Evolutionary conservation across 2,888 invertebrate genomes (phyloP).

Genomic region (Smittia sp.): DNA sequence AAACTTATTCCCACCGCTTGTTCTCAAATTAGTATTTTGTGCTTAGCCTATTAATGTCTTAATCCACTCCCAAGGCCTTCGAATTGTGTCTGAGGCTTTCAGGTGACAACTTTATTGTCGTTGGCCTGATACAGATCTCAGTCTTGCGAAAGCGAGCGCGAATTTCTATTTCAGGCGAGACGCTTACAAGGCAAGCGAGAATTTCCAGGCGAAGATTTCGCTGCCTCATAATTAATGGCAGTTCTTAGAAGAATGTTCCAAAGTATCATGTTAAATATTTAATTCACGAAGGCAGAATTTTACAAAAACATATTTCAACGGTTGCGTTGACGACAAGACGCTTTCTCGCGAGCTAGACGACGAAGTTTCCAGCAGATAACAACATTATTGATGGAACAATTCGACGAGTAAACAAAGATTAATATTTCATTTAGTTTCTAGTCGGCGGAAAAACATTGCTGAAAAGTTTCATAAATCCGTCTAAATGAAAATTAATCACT

Average conservation of each 20-base stretch:
- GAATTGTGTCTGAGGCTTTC: neutral
- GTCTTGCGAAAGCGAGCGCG: too few relatives aligned
- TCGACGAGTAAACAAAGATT: neutral
- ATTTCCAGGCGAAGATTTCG: too few relatives aligned
- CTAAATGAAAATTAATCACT: constrained; percentile 40
- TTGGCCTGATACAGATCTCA: too few relatives aligned
- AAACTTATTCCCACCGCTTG: neutral
- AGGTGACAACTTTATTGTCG: neutral
- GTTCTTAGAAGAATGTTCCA: neutral
- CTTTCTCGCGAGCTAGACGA: neutral
- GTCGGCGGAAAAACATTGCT: neutral
- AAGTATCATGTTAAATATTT: neutral
- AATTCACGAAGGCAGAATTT: neutral
- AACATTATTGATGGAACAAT: neutral
- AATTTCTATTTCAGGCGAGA: too few relatives aligned
- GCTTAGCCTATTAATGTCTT: neutral
- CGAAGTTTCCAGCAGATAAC: neutral
- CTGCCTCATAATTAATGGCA: neutral
- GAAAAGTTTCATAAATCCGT: constrained; percentile 32
- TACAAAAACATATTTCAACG: neutral
- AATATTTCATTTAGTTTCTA: constrained; percentile 2
- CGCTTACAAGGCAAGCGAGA: too few relatives aligned
- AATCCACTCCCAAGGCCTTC: neutral
- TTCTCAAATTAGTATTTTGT: neutral
- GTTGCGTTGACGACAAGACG: neutral